Percentiles rank a stretch among this genome's conserved stretches.
Evolutionary conservation across 2,113 vertebrate genomes (phyloP).

Genomic region (Pterocles burchelli): DNA sequence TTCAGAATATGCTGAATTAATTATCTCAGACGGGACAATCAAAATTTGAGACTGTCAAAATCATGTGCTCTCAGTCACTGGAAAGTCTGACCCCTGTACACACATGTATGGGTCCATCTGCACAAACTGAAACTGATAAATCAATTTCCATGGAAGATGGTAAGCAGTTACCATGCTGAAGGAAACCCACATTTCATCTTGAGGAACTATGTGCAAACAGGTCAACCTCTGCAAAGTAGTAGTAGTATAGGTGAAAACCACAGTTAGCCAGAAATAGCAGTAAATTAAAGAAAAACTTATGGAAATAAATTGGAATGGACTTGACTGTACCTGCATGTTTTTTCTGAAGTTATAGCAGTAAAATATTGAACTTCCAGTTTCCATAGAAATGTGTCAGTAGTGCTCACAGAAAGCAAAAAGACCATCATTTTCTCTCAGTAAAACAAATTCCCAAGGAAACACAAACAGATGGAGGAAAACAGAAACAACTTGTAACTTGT

Average conservation of each 20-base stretch:
- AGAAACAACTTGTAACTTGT: conserved; percentile 7
- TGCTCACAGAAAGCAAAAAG: conserved; percentile 8
- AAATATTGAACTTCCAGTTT: conserved; percentile 41
- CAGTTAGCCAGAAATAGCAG: neutral
- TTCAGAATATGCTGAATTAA: neutral
- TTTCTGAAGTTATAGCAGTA: conserved; percentile 3
- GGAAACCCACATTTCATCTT: neutral
- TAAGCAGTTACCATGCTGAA: neutral
- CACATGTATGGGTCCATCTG: accelerated
- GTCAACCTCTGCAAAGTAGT: neutral
- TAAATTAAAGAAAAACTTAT: neutral
- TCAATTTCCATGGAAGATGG: neutral
- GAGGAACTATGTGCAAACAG: neutral
- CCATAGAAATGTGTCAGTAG: conserved; percentile 41
- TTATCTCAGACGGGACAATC: neutral
- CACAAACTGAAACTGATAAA: neutral
- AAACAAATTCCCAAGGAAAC: conserved; percentile 38
- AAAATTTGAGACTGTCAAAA: neutral
- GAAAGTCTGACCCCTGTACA: neutral
- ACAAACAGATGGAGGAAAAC: conserved; percentile 34
- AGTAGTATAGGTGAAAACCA: neutral
- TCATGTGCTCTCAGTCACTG: neutral
- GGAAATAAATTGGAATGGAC: neutral
- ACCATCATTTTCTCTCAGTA: neutral
- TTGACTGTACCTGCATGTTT: neutral